Conservation (phyloP, 2,888 invertebrate species). For the Litoditis marina region DNA sequence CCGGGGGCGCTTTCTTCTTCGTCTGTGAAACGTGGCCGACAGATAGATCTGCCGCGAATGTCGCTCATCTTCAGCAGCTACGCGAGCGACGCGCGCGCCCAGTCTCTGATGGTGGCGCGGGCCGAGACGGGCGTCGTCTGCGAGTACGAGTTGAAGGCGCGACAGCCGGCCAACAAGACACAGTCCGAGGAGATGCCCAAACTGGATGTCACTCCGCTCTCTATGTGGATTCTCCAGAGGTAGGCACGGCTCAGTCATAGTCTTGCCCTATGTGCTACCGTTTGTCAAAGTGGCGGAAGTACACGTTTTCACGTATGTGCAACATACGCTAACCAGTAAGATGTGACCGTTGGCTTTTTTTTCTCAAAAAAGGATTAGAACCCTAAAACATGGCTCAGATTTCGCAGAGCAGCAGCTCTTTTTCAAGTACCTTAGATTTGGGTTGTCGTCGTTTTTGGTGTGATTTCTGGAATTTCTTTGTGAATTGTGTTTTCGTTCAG, state of each 20-base stretch:
- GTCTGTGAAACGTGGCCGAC: constrained; percentile 11
- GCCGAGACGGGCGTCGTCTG: constrained; percentile 30
- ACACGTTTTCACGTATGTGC: too few species aligned
- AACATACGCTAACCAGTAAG: too few species aligned
- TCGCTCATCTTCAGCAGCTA: constrained; percentile 36
- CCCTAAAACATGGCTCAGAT: constrained; percentile 24
- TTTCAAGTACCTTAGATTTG: too few species aligned
- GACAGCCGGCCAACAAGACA: neutral
- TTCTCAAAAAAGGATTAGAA: too few species aligned
- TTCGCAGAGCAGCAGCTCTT: constrained; percentile 55
- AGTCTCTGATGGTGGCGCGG: constrained; percentile 24
- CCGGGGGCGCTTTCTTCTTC: constrained; percentile 20
- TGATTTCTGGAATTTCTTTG: too few species aligned
- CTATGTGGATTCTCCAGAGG: constrained; percentile 25
- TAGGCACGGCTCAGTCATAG: too few species aligned
- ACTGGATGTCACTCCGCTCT: constrained; percentile 17
- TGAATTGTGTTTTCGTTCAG: constrained; percentile 22
- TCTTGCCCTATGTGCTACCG: too few species aligned
- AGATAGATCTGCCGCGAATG: constrained; percentile 25
- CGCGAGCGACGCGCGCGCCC: constrained; percentile 14
- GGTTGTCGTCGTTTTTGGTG: too few species aligned
- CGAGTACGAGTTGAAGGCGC: constrained; percentile 28
- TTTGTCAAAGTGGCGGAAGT: too few species aligned
- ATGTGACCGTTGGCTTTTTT: too few species aligned
- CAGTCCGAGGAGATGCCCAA: constrained; percentile 23